Evolutionary conservation across 1,140 invertebrate species (phyloP), one percentile per base, ranked within the genome.

Genomic region (Diploscapter pachys): DNA sequence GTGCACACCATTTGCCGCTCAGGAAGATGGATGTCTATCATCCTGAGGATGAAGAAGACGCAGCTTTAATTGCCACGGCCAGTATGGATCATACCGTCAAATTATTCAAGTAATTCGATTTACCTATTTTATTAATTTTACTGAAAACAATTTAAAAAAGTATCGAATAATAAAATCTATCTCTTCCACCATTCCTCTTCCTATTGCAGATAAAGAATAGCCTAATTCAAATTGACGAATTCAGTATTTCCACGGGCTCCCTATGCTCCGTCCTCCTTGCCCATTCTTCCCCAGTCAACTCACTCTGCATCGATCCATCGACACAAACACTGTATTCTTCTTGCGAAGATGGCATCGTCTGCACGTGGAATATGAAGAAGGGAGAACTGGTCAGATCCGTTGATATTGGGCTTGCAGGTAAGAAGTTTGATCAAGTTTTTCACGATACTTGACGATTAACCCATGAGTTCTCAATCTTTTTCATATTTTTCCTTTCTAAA

Each of bases 291-390:
- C 70, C 80, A 4, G 76, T 81, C 5, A 63, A 71, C 53, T 76
- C 73, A 8, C 56, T 80, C 3, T 52, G 13, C 0, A 55, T 75
- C 2, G 80, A 82, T 50, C 66, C 81, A 51, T n/a, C 4, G 2
- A 54, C 54, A 65, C 54, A 82, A 73, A 13, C 77, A 13, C 68
- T 81, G 50, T 81, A 77, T 57, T 80, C 78, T n/a, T 65, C 64
- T 3, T 81, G 80, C 56, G 80, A 77, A 57, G 65, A 73, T 62
- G 80, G 80, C 52, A 55, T 72, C 5, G 75, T 81, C 52, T 81
- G 77, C 70, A 81, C 80, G 70, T 81, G 80, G 80, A 64, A 80
- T 59, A 31, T 81, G 49, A 31, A 77, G 2, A 68, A 65, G 3
- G 73, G 63, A 4, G 73, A 74, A 74, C 50, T 74, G 2, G 59